These are phyloP conservation scores for Chaetops frenatus DNA, from an alignment of 2,113 vertebrate genomes.

Conservation along the genomic window DNA sequence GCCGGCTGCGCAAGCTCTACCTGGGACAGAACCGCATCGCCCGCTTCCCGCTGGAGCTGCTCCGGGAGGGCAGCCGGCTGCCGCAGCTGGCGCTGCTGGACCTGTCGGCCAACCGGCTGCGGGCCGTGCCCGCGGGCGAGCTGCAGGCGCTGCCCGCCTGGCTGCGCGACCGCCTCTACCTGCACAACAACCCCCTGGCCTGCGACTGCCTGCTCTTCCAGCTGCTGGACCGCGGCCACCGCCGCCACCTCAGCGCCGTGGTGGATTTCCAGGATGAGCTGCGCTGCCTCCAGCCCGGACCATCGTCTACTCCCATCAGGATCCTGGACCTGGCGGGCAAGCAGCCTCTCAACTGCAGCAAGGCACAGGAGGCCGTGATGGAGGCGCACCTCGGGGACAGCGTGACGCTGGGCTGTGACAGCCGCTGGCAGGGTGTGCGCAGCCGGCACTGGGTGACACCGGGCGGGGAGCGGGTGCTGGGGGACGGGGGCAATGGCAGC, in stretches of 20 bases:
- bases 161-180: slow-evolving; percentile 90
- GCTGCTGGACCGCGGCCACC: slow-evolving; percentile 84
- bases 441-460: slow-evolving; percentile 85
- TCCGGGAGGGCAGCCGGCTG: slow-evolving; percentile 78
- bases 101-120: slow-evolving; percentile 88
- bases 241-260: slow-evolving; percentile 83
- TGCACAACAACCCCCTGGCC: slow-evolving; percentile 86
- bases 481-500: slow-evolving; percentile 74
- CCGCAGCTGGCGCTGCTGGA: slow-evolving; percentile 86
- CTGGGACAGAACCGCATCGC: slow-evolving; percentile 90
- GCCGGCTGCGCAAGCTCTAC: slow-evolving; percentile 89
- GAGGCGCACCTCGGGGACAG: slow-evolving; percentile 84
- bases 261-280: slow-evolving; percentile 88
- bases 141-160: slow-evolving; percentile 84
- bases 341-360: slow-evolving; percentile 87
- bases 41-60: slow-evolving; percentile 88
- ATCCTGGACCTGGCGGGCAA: slow-evolving; percentile 74
- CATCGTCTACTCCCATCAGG: slow-evolving; percentile 38
- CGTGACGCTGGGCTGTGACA: slow-evolving; percentile 84
- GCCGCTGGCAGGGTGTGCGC: slow-evolving; percentile 74
- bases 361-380: slow-evolving; percentile 78
- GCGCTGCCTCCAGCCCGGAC: slow-evolving; percentile 58
- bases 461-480: slow-evolving; percentile 68
- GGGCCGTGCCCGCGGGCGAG: slow-evolving; percentile 74
- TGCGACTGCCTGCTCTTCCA: slow-evolving; percentile 88